Percentiles rank a stretch among this genome's conserved stretches.
Evolutionary conservation across 30 jellyfish, hydroid and myxozoan species (phyloP).

Genomic region (Pseudorhiza aurosa): DNA sequence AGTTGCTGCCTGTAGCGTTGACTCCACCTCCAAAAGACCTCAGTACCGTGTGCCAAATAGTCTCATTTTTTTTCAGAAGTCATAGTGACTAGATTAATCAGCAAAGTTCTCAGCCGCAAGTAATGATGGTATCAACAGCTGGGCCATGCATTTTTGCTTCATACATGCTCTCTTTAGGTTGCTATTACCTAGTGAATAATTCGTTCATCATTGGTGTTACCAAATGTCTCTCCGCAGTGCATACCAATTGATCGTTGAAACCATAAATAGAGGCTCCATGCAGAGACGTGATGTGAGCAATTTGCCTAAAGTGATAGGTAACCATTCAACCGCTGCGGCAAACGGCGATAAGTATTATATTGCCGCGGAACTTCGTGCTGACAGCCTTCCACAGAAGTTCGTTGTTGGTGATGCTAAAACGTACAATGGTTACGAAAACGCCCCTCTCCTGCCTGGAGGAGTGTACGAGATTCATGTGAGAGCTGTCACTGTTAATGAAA

Average conservation of each 20-base stretch:
- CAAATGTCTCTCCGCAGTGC: too few relatives aligned
- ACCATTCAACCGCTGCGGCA: slow-evolving; percentile 50
- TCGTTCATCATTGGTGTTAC: too few relatives aligned
- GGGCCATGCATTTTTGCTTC: too few relatives aligned
- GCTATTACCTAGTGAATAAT: too few relatives aligned
- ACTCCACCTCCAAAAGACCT: too few relatives aligned
- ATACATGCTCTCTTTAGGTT: too few relatives aligned
- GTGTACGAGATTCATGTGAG: slow-evolving; percentile 71
- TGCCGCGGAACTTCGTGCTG: slow-evolving; percentile 72
- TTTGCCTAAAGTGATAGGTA: slow-evolving; percentile 16
- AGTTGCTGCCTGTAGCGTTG: too few relatives aligned
- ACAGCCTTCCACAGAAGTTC: slow-evolving; percentile 43
- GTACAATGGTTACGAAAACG: slow-evolving; percentile 74
- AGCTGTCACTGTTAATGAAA: slow-evolving; percentile 44
- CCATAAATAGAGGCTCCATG: slow-evolving; percentile 25
- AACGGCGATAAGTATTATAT: slow-evolving; percentile 57
- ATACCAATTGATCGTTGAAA: slow-evolving; percentile 73
- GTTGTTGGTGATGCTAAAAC: slow-evolving; percentile 74
- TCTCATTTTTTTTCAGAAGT: too few relatives aligned
- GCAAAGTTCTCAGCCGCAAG: too few relatives aligned
- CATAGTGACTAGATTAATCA: too few relatives aligned
- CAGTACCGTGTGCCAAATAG: too few relatives aligned
- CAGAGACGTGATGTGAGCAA: slow-evolving; percentile 36
- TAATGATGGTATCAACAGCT: too few relatives aligned
- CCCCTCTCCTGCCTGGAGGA: slow-evolving; percentile 74